phyloP scores from a whole-genome alignment of 2,113 vertebrate species.

The Puma concolor region DNA sequence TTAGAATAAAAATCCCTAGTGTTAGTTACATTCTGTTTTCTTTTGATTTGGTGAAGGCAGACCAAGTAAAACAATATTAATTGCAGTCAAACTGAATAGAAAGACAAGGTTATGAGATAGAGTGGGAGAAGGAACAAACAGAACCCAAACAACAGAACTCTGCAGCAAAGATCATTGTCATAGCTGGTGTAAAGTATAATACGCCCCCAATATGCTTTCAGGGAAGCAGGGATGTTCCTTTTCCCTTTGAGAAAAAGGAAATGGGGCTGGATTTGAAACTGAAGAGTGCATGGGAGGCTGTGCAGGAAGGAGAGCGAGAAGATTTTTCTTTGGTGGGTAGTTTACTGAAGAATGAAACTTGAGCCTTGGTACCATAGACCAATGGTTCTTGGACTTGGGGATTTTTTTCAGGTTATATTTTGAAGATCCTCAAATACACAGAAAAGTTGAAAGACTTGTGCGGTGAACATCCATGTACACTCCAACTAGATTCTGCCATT shows the following conservation, averaged over 20 bases:
- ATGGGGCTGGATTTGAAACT: background rate
- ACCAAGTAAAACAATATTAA: background rate
- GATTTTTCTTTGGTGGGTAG: background rate
- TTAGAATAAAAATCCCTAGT: background rate
- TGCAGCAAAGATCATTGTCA: background rate
- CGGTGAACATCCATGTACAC: background rate
- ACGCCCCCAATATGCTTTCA: background rate
- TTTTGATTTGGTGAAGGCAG: background rate
- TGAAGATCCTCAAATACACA: background rate
- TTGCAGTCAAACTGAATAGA: background rate
- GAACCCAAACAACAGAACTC: no score
- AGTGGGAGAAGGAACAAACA: background rate
- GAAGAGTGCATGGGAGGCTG: no score
- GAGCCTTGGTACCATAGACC: background rate
- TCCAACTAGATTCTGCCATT: background rate
- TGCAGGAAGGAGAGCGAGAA: accelerated
- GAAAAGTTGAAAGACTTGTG: background rate
- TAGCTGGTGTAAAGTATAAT: background rate
- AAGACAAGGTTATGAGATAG: no score
- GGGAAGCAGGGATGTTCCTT: background rate
- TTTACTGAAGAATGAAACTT: background rate
- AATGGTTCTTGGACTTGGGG: background rate
- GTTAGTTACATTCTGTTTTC: background rate
- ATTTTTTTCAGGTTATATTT: background rate
- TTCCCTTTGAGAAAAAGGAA: background rate